Conservation (phyloP, 1,140 invertebrate genomes). For the Euwallacea similis region DNA sequence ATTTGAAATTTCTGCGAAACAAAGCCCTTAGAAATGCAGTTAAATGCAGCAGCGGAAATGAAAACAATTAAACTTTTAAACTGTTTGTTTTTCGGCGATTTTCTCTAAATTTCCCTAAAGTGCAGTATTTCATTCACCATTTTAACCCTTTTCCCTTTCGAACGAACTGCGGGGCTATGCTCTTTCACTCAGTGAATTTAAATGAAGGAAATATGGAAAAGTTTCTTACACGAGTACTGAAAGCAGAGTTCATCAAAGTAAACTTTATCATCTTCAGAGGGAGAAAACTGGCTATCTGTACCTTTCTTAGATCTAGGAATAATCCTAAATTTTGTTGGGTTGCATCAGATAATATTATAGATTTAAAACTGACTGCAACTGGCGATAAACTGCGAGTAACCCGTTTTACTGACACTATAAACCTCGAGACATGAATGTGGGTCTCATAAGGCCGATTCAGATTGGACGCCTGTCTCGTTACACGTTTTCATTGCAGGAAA, state of each 20-base stretch:
- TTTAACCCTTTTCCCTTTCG: not conserved
- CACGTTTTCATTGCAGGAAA: not conserved
- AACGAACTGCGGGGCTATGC: too few species aligned
- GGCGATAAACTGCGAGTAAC: not conserved
- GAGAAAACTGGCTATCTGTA: too few species aligned
- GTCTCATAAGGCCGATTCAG: not conserved
- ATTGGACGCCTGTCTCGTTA: not conserved
- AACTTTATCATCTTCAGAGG: too few species aligned
- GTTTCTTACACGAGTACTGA: not conserved
- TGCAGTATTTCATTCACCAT: not conserved
- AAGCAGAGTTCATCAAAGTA: too few species aligned
- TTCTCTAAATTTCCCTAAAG: conserved; percentile 13
- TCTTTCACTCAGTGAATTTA: conserved; percentile 1
- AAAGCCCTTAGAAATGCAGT: too few species aligned
- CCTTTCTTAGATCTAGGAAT: too few species aligned
- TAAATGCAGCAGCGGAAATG: too few species aligned
- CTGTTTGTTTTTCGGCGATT: not conserved
- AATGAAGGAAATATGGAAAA: conserved; percentile 7
- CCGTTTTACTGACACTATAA: not conserved
- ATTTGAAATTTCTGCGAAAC: too few species aligned
- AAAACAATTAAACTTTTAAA: too few species aligned
- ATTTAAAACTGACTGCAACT: not conserved
- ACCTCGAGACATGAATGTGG: not conserved
- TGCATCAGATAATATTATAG: too few species aligned
- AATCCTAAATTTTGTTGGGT: too few species aligned